phyloP scores from a whole-genome alignment of 1,140 invertebrate species.

The Musca vetustissima region DNA sequence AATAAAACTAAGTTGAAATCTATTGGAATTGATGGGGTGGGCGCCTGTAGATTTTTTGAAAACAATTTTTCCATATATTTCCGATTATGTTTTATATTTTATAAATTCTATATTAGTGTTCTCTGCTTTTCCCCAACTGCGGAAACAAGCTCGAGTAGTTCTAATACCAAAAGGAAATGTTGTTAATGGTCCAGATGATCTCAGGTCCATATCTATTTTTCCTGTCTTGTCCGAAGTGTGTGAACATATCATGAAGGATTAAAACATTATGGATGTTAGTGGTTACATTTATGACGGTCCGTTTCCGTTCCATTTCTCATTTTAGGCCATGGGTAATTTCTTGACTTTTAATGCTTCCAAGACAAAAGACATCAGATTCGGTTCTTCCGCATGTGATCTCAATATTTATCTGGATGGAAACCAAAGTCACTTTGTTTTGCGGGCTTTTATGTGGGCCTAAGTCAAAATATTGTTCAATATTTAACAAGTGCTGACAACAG shows the following conservation, averaged over 20 bases:
- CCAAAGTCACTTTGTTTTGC: no score
- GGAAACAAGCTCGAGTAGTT: neutral
- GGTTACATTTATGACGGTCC: no score
- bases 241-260: neutral
- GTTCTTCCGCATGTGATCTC: no score
- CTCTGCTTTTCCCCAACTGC: neutral
- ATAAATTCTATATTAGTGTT: neutral
- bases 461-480: no score
- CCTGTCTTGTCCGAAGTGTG: neutral
- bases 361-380: no score
- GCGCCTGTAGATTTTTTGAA: neutral
- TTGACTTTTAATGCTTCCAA: no score
- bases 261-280: neutral
- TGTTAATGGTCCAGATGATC: neutral
- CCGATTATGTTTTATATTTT: neutral
- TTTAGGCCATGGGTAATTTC: no score
- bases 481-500: no score
- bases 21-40: neutral
- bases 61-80: neutral
- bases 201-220: neutral
- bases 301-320: no score
- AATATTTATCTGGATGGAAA: no score
- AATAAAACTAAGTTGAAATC: neutral
- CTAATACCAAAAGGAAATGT: neutral
- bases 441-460: no score